phyloP scores from a whole-genome alignment of 2,888 invertebrate genomes.

The Lepidochitona cinerea region DNA sequence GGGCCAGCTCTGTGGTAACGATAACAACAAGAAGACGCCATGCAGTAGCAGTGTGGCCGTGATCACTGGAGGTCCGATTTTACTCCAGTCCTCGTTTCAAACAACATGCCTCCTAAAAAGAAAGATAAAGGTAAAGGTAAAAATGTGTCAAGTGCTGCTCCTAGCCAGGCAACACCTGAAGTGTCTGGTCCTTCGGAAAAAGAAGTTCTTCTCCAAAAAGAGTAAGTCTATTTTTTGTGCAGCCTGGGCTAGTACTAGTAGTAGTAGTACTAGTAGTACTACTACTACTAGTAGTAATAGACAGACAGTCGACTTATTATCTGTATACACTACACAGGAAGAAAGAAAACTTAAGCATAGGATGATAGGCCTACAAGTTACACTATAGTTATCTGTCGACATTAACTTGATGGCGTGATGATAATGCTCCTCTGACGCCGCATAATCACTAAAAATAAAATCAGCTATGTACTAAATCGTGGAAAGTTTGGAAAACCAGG shows the following conservation, averaged over 20 bases:
- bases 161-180: slow-evolving; percentile 39
- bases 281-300: no score
- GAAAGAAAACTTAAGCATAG: no score
- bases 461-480: no score
- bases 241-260: not conserved
- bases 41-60: not conserved
- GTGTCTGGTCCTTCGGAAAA: slow-evolving; percentile 62
- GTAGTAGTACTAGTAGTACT: no score
- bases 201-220: slow-evolving; percentile 61
- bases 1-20: slow-evolving; percentile 19
- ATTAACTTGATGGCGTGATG: no score
- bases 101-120: slow-evolving; percentile 62
- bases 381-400: no score
- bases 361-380: no score
- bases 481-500: no score
- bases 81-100: not conserved
- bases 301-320: no score
- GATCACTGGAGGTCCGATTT: not conserved
- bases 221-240: slow-evolving; percentile 46
- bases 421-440: no score
- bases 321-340: no score
- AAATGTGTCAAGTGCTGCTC: slow-evolving; percentile 35
- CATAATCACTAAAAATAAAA: no score
- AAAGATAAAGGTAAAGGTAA: slow-evolving; percentile 38
- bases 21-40: not conserved